A percentile compares a stretch with the other conserved stretches of the same genome.
These are phyloP conservation scores for Ganaspis sp. DNA, from an alignment of 1,140 invertebrate species.

Conservation along the genomic window DNA sequence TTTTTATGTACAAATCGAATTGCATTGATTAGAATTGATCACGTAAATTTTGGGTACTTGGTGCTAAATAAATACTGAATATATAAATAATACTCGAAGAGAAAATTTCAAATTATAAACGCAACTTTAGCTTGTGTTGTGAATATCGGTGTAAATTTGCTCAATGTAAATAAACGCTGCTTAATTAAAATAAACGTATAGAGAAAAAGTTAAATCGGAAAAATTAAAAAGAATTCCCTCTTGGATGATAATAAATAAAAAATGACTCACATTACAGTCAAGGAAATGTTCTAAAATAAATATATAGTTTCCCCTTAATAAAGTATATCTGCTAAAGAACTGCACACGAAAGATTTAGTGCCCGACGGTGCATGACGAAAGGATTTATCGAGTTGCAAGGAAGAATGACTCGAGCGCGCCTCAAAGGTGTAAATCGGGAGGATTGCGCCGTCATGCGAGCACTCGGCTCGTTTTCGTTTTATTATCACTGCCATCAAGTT, in stretches of 20 bases:
- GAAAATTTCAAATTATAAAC: too few relatives aligned
- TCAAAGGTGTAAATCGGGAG: constrained; percentile 24
- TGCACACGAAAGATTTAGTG: constrained; percentile 20
- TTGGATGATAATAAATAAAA: neutral
- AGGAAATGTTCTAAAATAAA: constrained; percentile 29
- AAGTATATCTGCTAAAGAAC: constrained; percentile 15
- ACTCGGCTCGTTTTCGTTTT: constrained; percentile 16
- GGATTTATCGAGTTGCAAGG: constrained; percentile 30
- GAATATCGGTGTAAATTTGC: too few relatives aligned
- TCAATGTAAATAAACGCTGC: too few relatives aligned
- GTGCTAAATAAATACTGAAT: too few relatives aligned
- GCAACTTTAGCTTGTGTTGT: too few relatives aligned
- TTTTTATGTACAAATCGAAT: too few relatives aligned
- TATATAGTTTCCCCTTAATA: constrained; percentile 17
- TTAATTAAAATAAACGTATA: too few relatives aligned
- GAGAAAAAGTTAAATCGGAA: too few relatives aligned
- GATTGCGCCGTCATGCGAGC: constrained; percentile 29
- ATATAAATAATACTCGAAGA: too few relatives aligned
- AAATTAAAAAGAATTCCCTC: too few relatives aligned
- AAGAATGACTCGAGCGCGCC: constrained; percentile 28
- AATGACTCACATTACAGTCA: constrained; percentile 1
- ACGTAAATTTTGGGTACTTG: too few relatives aligned
- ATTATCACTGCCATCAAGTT: constrained; percentile 8
- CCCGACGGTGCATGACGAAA: constrained; percentile 28
- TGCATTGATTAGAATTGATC: too few relatives aligned